phyloP scores from a whole-genome alignment of 1,140 invertebrate genomes.

The Linepithema humile region DNA sequence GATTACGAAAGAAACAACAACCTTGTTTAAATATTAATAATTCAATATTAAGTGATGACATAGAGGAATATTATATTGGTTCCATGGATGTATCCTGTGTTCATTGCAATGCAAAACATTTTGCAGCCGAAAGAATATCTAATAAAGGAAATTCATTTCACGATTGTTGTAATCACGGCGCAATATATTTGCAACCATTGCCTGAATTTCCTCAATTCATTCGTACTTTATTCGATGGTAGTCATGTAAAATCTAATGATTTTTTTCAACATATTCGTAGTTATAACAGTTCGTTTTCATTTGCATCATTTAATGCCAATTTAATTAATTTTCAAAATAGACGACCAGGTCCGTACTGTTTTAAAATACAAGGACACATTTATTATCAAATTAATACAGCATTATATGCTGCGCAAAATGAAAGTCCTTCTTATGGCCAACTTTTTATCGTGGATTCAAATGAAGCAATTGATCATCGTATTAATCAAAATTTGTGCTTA shows the following conservation, averaged over 20 bases:
- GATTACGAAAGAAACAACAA: not conserved
- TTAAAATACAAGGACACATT: too few relatives aligned
- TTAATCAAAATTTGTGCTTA: not conserved
- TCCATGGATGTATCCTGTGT: not conserved
- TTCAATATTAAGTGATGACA: not conserved
- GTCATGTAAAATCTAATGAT: not conserved
- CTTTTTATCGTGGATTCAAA: not conserved
- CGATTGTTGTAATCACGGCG: not conserved
- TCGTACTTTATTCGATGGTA: not conserved
- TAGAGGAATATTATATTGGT: not conserved
- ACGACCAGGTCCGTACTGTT: not conserved
- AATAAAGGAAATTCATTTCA: not conserved
- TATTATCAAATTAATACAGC: not conserved
- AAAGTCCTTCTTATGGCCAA: not conserved
- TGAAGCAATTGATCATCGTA: not conserved
- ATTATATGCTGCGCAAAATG: not conserved
- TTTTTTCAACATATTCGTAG: not conserved
- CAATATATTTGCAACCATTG: not conserved
- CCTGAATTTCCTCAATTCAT: not conserved
- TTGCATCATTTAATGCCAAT: not conserved
- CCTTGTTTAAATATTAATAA: not conserved
- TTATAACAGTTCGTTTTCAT: not conserved
- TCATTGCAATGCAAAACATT: slow-evolving; percentile 4
- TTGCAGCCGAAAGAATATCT: not conserved
- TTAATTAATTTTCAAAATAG: not conserved